Conservation (phyloP, 2,113 vertebrate genomes). For the Stegostoma tigrinum region DNA sequence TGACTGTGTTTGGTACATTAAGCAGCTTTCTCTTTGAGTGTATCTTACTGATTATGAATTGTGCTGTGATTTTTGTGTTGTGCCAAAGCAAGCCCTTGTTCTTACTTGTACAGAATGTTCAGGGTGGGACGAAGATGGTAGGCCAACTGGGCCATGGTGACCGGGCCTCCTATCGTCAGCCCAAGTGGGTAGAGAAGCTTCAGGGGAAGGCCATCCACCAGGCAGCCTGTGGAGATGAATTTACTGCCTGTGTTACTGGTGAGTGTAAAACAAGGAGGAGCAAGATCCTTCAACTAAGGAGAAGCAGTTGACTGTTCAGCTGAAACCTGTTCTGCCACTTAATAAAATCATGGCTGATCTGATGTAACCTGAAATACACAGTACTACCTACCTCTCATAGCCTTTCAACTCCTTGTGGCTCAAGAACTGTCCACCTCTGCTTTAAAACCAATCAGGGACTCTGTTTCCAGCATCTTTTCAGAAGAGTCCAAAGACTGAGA, state of each 20-base stretch:
- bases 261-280: slow-evolving; percentile 39
- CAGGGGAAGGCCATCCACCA: slow-evolving; percentile 88
- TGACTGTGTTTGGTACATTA: not conserved
- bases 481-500: no score
- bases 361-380: no score
- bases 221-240: slow-evolving; percentile 90
- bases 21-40: not conserved
- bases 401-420: no score
- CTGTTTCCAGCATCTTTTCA: no score
- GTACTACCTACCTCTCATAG: no score
- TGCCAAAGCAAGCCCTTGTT: not conserved
- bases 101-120: slow-evolving; percentile 72
- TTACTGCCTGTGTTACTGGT: slow-evolving; percentile 92
- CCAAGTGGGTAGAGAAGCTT: slow-evolving; percentile 84
- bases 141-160: slow-evolving; percentile 94
- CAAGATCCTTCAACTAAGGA: not conserved
- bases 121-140: slow-evolving; percentile 87
- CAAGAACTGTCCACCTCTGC: no score
- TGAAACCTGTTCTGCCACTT: no score
- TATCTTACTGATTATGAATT: not conserved
- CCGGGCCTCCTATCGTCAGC: slow-evolving; percentile 89
- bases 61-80: not conserved
- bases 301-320: no score
- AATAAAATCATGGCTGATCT: no score
- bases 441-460: no score